A percentile compares a stretch with the other conserved stretches of the same genome.
Evolutionary conservation across 2,113 vertebrate genomes (phyloP).

Genomic region (Penelope pileata): DNA sequence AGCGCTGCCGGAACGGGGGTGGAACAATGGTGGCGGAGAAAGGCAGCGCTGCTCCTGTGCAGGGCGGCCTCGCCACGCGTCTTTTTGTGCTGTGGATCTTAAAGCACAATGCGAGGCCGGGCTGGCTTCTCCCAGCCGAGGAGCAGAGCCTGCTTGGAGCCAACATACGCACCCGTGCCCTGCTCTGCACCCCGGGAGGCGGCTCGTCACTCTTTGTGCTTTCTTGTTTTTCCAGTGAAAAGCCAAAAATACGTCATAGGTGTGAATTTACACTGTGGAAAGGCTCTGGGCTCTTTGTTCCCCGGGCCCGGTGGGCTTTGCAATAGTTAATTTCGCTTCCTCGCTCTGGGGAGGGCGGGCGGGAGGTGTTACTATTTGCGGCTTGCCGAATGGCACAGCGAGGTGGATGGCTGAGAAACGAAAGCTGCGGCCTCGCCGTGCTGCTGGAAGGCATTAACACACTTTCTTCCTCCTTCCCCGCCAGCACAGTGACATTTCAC

Average conservation of each 20-base stretch:
- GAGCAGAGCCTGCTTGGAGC: not conserved
- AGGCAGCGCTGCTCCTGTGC: not conserved
- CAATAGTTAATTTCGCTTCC: conserved; percentile 24
- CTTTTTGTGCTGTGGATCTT: not conserved
- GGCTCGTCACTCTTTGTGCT: not conserved
- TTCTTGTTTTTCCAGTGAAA: not conserved
- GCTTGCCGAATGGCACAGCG: not conserved
- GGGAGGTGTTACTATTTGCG: conserved; percentile 51
- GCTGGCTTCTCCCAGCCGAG: not conserved
- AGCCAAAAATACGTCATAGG: not conserved
- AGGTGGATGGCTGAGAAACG: conserved; percentile 51
- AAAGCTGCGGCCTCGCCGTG: conserved; percentile 8
- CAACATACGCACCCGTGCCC: not conserved
- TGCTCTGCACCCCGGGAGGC: rapidly evolving
- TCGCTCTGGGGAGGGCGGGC: not conserved
- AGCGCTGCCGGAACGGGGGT: not conserved
- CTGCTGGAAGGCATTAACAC: conserved; percentile 50
- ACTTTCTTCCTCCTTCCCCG: conserved; percentile 33
- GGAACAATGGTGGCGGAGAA: not conserved
- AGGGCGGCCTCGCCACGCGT: not conserved
- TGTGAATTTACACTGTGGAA: not conserved
- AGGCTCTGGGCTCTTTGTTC: not conserved
- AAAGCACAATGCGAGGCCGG: not conserved
- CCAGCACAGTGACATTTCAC: conserved; percentile 41
- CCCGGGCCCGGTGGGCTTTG: not conserved